These are phyloP conservation scores for Ferdinandea cuprea DNA, from an alignment of 2,888 invertebrate genomes.

Conservation along the genomic window DNA sequence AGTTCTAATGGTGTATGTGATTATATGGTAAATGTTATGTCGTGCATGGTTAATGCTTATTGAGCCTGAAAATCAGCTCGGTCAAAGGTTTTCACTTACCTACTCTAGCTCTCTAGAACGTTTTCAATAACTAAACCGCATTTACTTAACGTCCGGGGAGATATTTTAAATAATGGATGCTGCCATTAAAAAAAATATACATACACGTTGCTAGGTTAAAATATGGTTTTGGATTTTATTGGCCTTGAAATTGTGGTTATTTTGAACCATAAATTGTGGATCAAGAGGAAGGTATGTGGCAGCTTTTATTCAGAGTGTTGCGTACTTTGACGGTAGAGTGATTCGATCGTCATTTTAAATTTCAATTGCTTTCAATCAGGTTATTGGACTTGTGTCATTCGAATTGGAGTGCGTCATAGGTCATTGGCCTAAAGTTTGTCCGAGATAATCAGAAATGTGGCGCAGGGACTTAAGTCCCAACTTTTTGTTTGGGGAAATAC, in stretches of 20 bases:
- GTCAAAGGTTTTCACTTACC: conserved; percentile 66
- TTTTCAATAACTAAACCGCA: conserved; percentile 60
- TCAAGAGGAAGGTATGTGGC: no score
- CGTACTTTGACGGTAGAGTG: no score
- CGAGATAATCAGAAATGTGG: no score
- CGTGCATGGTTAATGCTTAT: conserved; percentile 71
- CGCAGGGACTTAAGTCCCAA: no score
- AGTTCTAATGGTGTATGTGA: conserved; percentile 68
- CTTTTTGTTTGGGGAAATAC: no score
- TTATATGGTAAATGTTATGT: conserved; percentile 69
- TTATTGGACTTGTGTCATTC: no score
- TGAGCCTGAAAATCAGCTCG: conserved; percentile 72
- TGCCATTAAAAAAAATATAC: conserved; percentile 8
- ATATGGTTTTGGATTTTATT: conserved; percentile 16
- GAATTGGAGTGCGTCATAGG: no score
- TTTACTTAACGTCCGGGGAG: conserved; percentile 42
- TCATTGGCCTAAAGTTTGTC: no score
- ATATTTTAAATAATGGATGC: conserved; percentile 37
- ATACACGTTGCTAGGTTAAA: neutral
- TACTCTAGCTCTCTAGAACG: conserved; percentile 10
- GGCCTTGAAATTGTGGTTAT: conserved; percentile 5
- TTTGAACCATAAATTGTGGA: neutral
- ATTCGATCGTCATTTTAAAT: no score
- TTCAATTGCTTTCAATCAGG: no score
- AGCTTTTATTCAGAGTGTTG: no score